Conservation (phyloP, 1,140 invertebrate species). For the Zaprionus ornatus region DNA sequence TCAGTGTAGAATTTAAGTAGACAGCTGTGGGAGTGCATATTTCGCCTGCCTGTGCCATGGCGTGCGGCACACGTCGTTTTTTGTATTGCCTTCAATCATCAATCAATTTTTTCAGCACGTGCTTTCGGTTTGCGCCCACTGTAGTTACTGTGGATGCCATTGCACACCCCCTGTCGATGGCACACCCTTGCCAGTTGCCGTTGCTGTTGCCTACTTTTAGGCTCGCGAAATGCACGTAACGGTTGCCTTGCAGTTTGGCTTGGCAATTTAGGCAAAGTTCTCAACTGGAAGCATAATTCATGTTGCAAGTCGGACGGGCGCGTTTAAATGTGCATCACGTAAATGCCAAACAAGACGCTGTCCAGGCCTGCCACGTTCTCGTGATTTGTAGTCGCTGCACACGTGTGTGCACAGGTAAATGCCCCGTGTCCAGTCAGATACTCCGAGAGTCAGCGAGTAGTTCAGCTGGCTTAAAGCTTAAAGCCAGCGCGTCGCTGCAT, state of each 20-base stretch:
- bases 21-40: not conserved
- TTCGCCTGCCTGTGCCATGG: conserved; percentile 23
- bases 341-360: conserved; percentile 73
- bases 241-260: conserved; percentile 59
- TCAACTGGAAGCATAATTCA: conserved; percentile 71
- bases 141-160: conserved; percentile 3
- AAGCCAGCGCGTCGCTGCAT: conserved; percentile 13
- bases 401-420: conserved; percentile 45
- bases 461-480: conserved; percentile 33
- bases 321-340: conserved; percentile 78
- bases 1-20: not conserved
- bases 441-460: not conserved
- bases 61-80: conserved; percentile 49
- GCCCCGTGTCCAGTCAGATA: conserved; percentile 36
- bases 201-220: conserved; percentile 65
- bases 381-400: conserved; percentile 59
- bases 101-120: conserved; percentile 78
- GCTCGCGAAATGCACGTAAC: conserved; percentile 62
- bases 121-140: conserved; percentile 28
- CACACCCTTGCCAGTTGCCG: conserved; percentile 8
- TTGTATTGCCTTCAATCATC: conserved; percentile 68
- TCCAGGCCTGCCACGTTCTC: conserved; percentile 36
- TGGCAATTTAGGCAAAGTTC: conserved; percentile 70
- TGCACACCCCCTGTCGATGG: not conserved
- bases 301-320: conserved; percentile 63